Base-by-base conservation (phyloP, 2,797 vertebrate species). In the Diceros bicornis region DNA sequence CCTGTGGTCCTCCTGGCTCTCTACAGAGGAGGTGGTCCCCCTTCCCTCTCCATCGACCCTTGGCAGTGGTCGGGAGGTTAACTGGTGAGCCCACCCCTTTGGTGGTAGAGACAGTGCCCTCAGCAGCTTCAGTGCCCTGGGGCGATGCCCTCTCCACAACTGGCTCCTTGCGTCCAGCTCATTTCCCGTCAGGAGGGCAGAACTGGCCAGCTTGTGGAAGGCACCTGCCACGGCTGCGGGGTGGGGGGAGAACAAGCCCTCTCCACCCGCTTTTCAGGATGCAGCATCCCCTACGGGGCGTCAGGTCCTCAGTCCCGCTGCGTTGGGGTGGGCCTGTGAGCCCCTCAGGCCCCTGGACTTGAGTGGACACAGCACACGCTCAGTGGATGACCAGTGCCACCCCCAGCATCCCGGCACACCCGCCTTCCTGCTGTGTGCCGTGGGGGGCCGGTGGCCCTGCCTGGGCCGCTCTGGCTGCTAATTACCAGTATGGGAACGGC, bases 401-500 rank as follows among this genome's bases (percentile, higher is more conserved):
- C 29, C 23, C 9, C 50, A 7, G 32, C 69, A 2, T 34, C 72
- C 55, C 1, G 7, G 47, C 17, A 0, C 14, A n/a, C 37, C 3
- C 74, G 18, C 12, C 55, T 41, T 23, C 66, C 32, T 17, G 2
- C 90, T 3, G 6, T 0, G 0, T 27, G 72, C 91, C 82, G 61
- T 25, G 57, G 69, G 71, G 81, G 89, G 32, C 47, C 8, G 0
- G 8, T 23, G 92, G 59, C 87, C 71, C 82, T 44, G 94, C 50
- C 47, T 14, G 55, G 92, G 72, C 74, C 2, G 3, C 32, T 68
- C 17, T 6, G 57, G 34, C 91, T 59, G 92, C 96, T 97, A 94
- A 97, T 96, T 86, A 88, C 85, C 92, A 88, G 95, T 81, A 97
- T 85, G 89, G 71, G 82, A 95, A 74, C 2, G 13, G 86, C 88